Evolutionary conservation across 2,888 invertebrate species (phyloP).

Genomic region (Exocentrus adspersus): DNA sequence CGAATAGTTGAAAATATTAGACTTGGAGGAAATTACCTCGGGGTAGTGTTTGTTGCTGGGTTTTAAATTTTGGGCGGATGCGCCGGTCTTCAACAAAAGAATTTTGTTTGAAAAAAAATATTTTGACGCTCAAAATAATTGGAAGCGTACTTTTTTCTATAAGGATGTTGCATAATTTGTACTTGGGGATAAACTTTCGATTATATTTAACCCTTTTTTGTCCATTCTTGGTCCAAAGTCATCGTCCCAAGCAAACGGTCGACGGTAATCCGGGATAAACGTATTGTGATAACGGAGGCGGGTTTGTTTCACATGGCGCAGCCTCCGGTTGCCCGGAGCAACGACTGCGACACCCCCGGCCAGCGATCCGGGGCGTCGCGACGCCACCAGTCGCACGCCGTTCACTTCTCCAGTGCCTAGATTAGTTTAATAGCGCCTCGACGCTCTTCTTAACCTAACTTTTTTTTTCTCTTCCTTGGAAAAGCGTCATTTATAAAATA

Average conservation of each 20-base stretch:
- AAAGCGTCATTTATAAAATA: background rate
- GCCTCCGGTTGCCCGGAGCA: constrained; percentile 29
- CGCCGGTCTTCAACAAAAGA: no score
- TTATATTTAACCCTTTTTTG: no score
- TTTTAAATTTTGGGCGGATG: no score
- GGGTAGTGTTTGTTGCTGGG: no score
- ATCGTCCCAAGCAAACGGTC: constrained; percentile 19
- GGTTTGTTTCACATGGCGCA: constrained; percentile 32
- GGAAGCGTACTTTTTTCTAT: no score
- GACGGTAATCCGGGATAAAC: constrained; percentile 3
- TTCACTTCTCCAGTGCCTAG: constrained; percentile 53
- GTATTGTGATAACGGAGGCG: constrained; percentile 3
- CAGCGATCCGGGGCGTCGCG: constrained; percentile 49
- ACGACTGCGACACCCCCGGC: constrained; percentile 40
- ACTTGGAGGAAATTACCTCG: no score
- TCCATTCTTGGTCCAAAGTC: background rate
- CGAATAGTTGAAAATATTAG: no score
- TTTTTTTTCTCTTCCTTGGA: background rate
- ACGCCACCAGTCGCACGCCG: constrained; percentile 42
- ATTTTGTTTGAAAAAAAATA: no score
- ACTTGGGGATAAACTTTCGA: no score
- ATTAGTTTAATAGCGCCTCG: constrained; percentile 47
- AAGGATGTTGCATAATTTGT: no score
- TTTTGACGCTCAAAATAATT: no score
- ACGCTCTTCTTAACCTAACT: constrained; percentile 3